phyloP scores from a whole-genome alignment of 2,113 vertebrate genomes.

The human region DNA sequence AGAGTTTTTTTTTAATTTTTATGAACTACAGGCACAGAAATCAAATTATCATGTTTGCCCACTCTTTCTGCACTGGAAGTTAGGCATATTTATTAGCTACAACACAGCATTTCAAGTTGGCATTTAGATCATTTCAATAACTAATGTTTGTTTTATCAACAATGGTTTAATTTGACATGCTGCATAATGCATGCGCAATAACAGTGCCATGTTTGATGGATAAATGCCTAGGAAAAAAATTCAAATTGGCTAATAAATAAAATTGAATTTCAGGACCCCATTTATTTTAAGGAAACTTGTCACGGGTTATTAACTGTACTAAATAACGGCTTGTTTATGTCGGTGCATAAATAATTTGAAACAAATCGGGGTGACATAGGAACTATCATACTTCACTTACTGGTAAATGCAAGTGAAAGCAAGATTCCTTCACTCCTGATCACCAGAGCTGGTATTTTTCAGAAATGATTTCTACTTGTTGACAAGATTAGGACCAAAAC shows the following conservation, averaged over 20 bases:
- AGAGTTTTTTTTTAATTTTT: not conserved
- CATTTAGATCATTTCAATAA: slow-evolving; percentile 83
- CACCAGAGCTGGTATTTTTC: not conserved
- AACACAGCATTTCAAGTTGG: slow-evolving; percentile 74
- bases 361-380: slow-evolving; percentile 72
- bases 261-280: slow-evolving; percentile 79
- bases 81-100: slow-evolving; percentile 79
- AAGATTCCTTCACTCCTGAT: not conserved
- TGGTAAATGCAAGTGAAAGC: slow-evolving; percentile 45
- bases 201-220: slow-evolving; percentile 84
- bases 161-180: slow-evolving; percentile 87
- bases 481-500: not conserved
- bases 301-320: slow-evolving; percentile 86
- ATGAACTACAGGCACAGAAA: slow-evolving; percentile 53
- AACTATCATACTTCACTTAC: slow-evolving; percentile 60
- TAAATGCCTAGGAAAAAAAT: slow-evolving; percentile 85
- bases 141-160: slow-evolving; percentile 88
- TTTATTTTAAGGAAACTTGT: slow-evolving; percentile 86
- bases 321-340: slow-evolving; percentile 84
- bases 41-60: slow-evolving; percentile 58
- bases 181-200: slow-evolving; percentile 87
- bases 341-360: slow-evolving; percentile 81
- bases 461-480: not conserved
- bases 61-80: slow-evolving; percentile 53
- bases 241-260: slow-evolving; percentile 89